phyloP scores from a whole-genome alignment of 2,113 vertebrate genomes.

The Chaetura pelagica region DNA sequence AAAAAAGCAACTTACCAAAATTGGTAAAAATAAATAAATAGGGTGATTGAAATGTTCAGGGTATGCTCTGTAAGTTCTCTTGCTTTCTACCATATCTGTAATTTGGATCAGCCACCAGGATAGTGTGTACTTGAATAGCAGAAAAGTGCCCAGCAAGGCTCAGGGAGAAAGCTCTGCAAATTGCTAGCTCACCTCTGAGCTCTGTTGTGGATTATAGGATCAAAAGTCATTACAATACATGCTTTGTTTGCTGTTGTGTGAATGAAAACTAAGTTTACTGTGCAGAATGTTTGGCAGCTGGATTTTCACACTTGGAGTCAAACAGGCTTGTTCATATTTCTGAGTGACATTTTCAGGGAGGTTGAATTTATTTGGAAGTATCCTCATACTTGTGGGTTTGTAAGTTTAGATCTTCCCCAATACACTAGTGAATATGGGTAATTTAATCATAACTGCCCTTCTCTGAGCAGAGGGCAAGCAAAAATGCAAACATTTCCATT shows the following conservation, averaged over 20 bases:
- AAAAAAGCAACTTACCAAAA: background rate
- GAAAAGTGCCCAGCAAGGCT: conserved; percentile 37
- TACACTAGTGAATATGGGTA: background rate
- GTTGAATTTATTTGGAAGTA: conserved; percentile 9
- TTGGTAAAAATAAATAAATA: background rate
- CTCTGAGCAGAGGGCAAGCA: background rate
- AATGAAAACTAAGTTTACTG: conserved; percentile 58
- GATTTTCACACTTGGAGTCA: background rate
- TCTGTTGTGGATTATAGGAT: conserved; percentile 63
- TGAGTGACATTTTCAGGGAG: background rate
- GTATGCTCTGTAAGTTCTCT: background rate
- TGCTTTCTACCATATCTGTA: background rate
- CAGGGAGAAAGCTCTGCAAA: conserved; percentile 62
- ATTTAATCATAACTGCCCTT: background rate
- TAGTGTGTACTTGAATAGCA: conserved; percentile 5
- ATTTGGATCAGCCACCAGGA: conserved; percentile 9
- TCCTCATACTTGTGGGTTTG: background rate
- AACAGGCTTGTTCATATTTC: background rate
- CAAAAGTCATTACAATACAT: conserved; percentile 67
- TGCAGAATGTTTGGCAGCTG: conserved; percentile 6
- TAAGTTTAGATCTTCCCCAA: background rate
- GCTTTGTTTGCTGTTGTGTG: conserved; percentile 56
- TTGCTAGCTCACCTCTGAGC: conserved; percentile 65
- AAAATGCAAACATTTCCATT: background rate
- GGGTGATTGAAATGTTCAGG: background rate